Base-by-base conservation (phyloP, 1,140 invertebrate genomes). In the Trichonephila inaurata region DNA sequence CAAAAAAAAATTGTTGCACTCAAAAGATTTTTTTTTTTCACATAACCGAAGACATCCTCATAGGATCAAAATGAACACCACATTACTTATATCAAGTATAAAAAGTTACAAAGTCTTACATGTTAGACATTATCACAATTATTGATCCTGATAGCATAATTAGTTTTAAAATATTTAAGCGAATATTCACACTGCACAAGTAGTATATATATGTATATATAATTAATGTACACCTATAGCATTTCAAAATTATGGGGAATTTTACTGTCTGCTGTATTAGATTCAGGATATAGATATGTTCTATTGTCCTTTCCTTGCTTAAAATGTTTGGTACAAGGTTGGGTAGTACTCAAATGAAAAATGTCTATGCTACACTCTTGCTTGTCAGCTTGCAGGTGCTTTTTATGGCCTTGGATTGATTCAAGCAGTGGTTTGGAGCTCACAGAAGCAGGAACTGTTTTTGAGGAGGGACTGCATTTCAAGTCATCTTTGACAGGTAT, bases 401-500 rank as follows among this genome's bases (percentile, higher is more conserved):
- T 64, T 83, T 91, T 83, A 28, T 83, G 58, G 72, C 51, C 40
- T 66, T 69, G 91, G 62, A 86, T 58, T n/a, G 77, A 77, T 83
- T 64, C 33, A 58, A 83, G 60, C 16, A 86, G 40, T 28, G 81
- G 91, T 92, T 58, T 86, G 60, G 82, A 85, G 44, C 61, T 58
- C 51, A 61, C 81, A 81, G 77, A 64, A 62, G 91, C 82, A 92
- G 82, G 61, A 86, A 86, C 82, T 86, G 62, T 94, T 19, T 66
- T 83, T 28, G 24, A 64, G 69, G 61, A 85, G 61, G 94, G 66
- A 91, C 94, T 90, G 33, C 86, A 58, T 16, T 72, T 69, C 40
- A 81, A 18, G 21, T 94, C 93, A 64, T 92, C 51, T 94, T 93
- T 95, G 95, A 95, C 95, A 94, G 95, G 95, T 33, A 96, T 91